phyloP scores from a whole-genome alignment of 2,113 vertebrate species.

The Osmerus eperlanus region DNA sequence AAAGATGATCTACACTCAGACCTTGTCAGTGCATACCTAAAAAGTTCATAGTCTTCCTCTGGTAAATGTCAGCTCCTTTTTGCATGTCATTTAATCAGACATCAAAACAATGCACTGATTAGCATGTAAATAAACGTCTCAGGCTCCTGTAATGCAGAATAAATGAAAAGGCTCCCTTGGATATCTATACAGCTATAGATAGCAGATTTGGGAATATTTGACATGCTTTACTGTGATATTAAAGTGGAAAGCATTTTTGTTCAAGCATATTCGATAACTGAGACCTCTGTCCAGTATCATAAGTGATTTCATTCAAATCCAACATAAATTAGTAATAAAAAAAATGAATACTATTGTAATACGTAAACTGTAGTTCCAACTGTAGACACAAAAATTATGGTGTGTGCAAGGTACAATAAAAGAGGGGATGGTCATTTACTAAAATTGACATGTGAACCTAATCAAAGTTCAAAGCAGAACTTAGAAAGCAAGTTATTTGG shows the following conservation, averaged over 20 bases:
- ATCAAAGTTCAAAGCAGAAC: no score
- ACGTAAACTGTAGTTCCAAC: no score
- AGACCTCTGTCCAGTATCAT: neutral
- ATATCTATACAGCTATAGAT: neutral
- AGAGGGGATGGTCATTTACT: no score
- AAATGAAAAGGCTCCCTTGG: neutral
- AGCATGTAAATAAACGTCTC: slow-evolving; percentile 5
- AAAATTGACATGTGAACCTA: no score
- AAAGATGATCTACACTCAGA: slow-evolving; percentile 17
- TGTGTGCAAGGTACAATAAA: no score
- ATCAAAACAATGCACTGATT: neutral
- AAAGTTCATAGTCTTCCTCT: neutral
- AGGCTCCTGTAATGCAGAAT: neutral
- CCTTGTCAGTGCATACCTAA: slow-evolving; percentile 13
- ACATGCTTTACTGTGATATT: neutral
- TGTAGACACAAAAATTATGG: no score
- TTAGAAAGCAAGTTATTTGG: no score
- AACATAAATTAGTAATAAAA: neutral
- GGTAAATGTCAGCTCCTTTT: neutral
- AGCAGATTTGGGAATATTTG: neutral
- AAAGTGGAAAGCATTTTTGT: neutral
- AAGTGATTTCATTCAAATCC: neutral
- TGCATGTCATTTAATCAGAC: neutral
- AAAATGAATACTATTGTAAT: no score
- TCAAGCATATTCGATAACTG: neutral